Percentiles rank a stretch among this genome's conserved stretches.
phyloP scores from a whole-genome alignment of 1,140 invertebrate species.

The Aphidius gifuensis region DNA sequence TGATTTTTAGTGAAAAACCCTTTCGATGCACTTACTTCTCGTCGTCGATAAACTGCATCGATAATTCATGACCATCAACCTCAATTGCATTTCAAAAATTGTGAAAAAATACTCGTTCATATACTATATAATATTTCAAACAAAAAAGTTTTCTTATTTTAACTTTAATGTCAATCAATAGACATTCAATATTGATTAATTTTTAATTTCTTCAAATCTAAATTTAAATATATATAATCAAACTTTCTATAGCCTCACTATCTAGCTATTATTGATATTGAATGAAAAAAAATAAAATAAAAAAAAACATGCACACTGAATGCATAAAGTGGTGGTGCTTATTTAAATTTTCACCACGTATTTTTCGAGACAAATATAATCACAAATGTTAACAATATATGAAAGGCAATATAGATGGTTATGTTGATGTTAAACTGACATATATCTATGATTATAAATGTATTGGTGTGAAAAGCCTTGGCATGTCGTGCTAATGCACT shows the following conservation, averaged over 20 bases:
- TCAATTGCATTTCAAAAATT: not conserved
- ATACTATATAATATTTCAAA: not conserved
- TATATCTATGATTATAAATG: not conserved
- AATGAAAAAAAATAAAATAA: too few relatives aligned
- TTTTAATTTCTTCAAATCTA: not conserved
- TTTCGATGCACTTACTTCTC: slow-evolving; percentile 3
- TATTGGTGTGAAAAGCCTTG: slow-evolving; percentile 8
- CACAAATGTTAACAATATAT: not conserved
- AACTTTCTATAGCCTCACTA: too few relatives aligned
- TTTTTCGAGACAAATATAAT: slow-evolving; percentile 3
- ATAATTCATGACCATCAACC: slow-evolving; percentile 17
- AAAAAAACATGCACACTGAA: too few relatives aligned
- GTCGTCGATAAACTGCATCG: slow-evolving; percentile 1
- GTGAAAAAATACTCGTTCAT: not conserved
- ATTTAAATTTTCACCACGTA: not conserved
- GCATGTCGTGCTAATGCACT: slow-evolving; percentile 21
- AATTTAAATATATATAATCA: too few relatives aligned
- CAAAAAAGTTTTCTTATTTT: not conserved
- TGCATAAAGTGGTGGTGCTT: too few relatives aligned
- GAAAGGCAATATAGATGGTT: not conserved
- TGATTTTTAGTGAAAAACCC: too few relatives aligned
- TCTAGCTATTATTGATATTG: too few relatives aligned
- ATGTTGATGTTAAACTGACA: slow-evolving; percentile 2
- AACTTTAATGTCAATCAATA: not conserved
- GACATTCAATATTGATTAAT: not conserved